Evolutionary conservation across 53 echinoderm and acorn worm species (phyloP).

Genomic region (Paracentrotus lividus): DNA sequence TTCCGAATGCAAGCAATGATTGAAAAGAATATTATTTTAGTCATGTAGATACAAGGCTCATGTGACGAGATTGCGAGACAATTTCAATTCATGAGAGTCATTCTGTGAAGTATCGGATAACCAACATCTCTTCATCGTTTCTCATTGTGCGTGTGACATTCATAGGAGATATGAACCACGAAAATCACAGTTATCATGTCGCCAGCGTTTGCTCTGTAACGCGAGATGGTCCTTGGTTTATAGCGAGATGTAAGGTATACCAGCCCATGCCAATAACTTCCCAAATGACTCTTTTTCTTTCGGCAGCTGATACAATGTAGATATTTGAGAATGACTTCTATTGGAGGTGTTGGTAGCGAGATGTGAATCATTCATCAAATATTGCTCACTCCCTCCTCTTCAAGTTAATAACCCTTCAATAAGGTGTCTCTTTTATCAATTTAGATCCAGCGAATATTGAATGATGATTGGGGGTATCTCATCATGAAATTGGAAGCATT

Average conservation of each 20-base stretch:
- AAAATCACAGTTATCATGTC: conserved; percentile 37
- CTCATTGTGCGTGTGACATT: background rate
- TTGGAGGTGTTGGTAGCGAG: background rate
- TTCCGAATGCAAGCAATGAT: conserved; percentile 15
- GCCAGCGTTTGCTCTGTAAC: conserved; percentile 7
- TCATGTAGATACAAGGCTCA: background rate
- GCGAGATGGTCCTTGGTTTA: background rate
- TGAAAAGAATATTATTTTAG: conserved; percentile 24
- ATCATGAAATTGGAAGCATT: background rate
- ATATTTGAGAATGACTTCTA: background rate
- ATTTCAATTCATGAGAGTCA: background rate
- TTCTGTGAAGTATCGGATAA: conserved; percentile 32
- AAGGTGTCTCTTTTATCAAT: background rate
- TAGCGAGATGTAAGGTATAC: background rate
- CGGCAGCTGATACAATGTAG: background rate
- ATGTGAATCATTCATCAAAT: conserved; percentile 41
- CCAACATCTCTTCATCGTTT: background rate
- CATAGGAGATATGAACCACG: conserved; percentile 12
- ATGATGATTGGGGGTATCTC: background rate
- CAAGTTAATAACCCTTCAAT: background rate
- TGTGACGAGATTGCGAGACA: conserved; percentile 11
- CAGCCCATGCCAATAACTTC: conserved; percentile 30
- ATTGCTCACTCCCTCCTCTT: background rate
- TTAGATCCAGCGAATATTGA: conserved; percentile 7
- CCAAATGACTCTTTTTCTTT: conserved; percentile 6